Conservation (phyloP, 2,113 vertebrate genomes). For the Gymnocephalus cernua region DNA sequence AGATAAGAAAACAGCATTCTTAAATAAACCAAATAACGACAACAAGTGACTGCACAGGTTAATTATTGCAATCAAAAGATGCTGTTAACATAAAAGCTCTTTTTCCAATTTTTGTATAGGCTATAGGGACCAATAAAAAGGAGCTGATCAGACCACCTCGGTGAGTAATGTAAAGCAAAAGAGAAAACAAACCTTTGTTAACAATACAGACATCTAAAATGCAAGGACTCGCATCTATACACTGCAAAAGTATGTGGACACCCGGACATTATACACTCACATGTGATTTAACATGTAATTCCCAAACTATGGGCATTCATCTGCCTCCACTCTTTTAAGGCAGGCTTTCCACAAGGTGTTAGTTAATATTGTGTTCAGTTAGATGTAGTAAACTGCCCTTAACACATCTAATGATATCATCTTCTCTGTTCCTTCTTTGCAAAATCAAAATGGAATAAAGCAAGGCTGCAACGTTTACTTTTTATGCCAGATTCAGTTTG, state of each 20-base stretch:
- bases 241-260: neutral
- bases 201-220: neutral
- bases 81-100: neutral
- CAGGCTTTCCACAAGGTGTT: too few relatives aligned
- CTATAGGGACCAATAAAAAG: neutral
- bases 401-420: neutral
- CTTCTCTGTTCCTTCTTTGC: neutral
- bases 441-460: neutral
- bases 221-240: too few relatives aligned
- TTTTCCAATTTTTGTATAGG: neutral
- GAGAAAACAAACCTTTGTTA: neutral
- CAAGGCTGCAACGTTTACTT: neutral
- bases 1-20: conserved; percentile 23
- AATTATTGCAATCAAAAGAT: neutral
- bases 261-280: too few relatives aligned
- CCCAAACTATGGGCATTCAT: neutral
- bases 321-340: neutral
- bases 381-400: neutral
- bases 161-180: neutral
- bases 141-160: neutral
- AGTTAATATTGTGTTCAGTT: neutral
- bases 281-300: neutral
- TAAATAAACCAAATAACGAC: conserved; percentile 22
- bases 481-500: neutral
- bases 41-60: neutral